Conservation (phyloP, 1,140 invertebrate genomes). For the Drosophila virilis region DNA sequence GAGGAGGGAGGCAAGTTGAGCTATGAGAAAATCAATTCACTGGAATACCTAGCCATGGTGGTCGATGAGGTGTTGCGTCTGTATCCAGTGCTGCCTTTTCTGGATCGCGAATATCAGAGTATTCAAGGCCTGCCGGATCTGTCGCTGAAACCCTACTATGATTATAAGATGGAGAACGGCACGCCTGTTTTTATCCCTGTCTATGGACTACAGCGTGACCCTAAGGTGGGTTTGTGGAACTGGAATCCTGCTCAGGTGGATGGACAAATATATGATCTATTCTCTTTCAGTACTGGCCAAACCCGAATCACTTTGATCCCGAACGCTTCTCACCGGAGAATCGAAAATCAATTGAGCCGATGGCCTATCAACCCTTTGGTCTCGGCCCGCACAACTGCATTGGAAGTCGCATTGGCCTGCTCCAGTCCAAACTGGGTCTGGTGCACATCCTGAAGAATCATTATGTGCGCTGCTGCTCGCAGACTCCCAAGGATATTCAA, state of each 20-base stretch:
- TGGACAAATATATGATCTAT: no score
- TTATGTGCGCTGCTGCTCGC: constrained; percentile 39
- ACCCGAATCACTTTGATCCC: constrained; percentile 88
- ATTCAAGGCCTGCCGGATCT: constrained; percentile 43
- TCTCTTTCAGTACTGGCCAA: constrained; percentile 87
- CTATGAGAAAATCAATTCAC: constrained; percentile 87
- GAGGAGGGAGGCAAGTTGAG: constrained; percentile 85
- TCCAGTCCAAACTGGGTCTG: constrained; percentile 74
- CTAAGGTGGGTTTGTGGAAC: constrained; percentile 55
- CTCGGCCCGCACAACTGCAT: constrained; percentile 91
- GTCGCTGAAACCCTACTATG: constrained; percentile 64
- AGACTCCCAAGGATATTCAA: constrained; percentile 52
- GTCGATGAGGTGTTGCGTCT: constrained; percentile 84
- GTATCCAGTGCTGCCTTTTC: constrained; percentile 75
- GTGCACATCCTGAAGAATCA: constrained; percentile 77
- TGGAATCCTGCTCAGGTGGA: no score
- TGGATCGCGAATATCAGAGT: constrained; percentile 63
- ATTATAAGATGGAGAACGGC: constrained; percentile 60
- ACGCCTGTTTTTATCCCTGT: constrained; percentile 73
- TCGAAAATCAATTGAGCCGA: constrained; percentile 83
- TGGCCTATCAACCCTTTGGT: constrained; percentile 91
- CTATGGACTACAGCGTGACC: constrained; percentile 72
- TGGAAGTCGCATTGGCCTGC: constrained; percentile 85
- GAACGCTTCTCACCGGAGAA: constrained; percentile 87
- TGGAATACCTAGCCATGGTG: constrained; percentile 87